phyloP scores from a whole-genome alignment of 92 coral and sea anemone species.

The Porites lobata region DNA sequence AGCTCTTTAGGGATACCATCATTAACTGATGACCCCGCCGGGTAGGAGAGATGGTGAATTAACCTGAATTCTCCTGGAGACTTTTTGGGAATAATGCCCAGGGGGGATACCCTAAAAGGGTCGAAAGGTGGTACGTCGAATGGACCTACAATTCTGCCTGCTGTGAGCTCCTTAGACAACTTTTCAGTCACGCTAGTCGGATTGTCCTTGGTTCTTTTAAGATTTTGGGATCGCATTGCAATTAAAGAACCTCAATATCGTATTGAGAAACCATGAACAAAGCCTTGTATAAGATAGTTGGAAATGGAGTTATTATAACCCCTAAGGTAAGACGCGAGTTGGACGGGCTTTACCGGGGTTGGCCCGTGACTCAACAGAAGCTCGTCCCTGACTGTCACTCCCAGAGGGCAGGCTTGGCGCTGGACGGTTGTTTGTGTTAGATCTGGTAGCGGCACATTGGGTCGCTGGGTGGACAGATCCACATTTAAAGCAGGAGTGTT shows the following conservation, averaged over 20 bases:
- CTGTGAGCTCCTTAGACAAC: conserved; percentile 22
- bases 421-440: neutral
- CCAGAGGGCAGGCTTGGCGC: conserved; percentile 1
- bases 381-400: conserved; percentile 6
- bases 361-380: conserved; percentile 33
- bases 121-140: conserved; percentile 51
- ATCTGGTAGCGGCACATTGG: neutral
- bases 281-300: conserved; percentile 36
- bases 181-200: conserved; percentile 30
- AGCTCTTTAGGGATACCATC: conserved; percentile 60
- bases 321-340: conserved; percentile 15
- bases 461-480: neutral
- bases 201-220: conserved; percentile 28
- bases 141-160: conserved; percentile 58
- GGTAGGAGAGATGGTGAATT: conserved; percentile 74
- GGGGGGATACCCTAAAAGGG: conserved; percentile 57
- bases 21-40: conserved; percentile 65
- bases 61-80: conserved; percentile 67
- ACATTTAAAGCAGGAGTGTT: no score
- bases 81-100: conserved; percentile 71
- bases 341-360: conserved; percentile 59
- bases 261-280: conserved; percentile 47
- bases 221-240: conserved; percentile 22
- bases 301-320: conserved; percentile 38
- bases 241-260: conserved; percentile 7